Percentiles rank a stretch among this genome's conserved stretches.
Conservation (phyloP, 2,888 invertebrate genomes). For the Watsonalla binaria region DNA sequence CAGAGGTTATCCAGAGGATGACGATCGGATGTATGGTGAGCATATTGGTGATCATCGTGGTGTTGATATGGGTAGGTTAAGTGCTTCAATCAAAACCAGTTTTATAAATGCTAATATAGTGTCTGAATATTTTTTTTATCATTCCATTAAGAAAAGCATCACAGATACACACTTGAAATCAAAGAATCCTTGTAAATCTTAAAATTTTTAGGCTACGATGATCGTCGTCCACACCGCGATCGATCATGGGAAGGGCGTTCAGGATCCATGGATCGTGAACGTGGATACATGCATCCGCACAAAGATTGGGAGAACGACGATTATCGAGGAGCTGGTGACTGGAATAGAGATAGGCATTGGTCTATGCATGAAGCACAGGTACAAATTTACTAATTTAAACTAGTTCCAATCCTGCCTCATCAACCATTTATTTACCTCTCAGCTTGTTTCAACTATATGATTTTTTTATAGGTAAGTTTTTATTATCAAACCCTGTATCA, state of each 20-base stretch:
- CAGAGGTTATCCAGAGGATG: conserved; percentile 72
- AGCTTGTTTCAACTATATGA: conserved; percentile 17
- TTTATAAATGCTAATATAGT: too few species aligned
- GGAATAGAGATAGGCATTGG: conserved; percentile 72
- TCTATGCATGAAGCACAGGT: conserved; percentile 68
- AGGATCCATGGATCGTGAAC: conserved; percentile 67
- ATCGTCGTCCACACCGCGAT: conserved; percentile 70
- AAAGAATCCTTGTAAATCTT: background rate
- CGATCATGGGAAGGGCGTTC: conserved; percentile 78
- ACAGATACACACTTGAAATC: background rate
- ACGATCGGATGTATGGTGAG: conserved; percentile 75
- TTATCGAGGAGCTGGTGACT: conserved; percentile 73
- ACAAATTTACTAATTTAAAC: conserved; percentile 7
- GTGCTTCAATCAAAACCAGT: conserved; percentile 1
- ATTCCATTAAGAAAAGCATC: background rate
- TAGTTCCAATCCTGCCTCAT: background rate
- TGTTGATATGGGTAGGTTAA: conserved; percentile 58
- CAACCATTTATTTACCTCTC: conserved; percentile 5
- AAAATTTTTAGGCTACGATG: conserved; percentile 61
- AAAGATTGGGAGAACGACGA: conserved; percentile 77
- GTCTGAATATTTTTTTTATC: too few species aligned
- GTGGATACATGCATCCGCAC: conserved; percentile 67
- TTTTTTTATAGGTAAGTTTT: conserved; percentile 59
- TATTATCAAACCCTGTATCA: conserved; percentile 55
- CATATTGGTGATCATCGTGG: conserved; percentile 64